Evolutionary conservation across 2,797 vertebrate genomes (phyloP), one percentile per base, ranked within the genome.

Genomic region (Tachyglossus aculeatus): DNA sequence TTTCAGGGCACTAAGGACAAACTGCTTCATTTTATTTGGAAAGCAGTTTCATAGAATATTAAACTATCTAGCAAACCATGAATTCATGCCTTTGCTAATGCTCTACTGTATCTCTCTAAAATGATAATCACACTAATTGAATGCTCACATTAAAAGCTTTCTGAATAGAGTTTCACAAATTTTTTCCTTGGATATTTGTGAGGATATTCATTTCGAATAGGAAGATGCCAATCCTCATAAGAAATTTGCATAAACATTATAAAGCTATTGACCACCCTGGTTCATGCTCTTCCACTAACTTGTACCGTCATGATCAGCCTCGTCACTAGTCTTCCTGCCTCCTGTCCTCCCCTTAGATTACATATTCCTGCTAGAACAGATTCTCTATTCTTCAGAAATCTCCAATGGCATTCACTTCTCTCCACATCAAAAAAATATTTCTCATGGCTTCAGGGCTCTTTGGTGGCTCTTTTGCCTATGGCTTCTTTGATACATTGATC

Each of bases 141-240:
- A 63, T 48, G 34, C 39, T 66, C 48, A 33, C 3, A 60, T 31
- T 31, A 37, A 24, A 34, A 61, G 3, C 36, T 72, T 24, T 19
- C 36, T 44, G 2, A 52, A 2, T 6, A 25, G 4, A 37, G 2
- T 40, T 80, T 57, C 16, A n/a, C n/a, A 64, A 73, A 53, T 61
- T 0, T 61, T 69, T 65, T 66, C 43, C 54, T 74, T 64, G 7
- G 29, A 15, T 60, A 48, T 37, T 24, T 33, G 52, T n/a, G 78
- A 59, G 67, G 67, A 76, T 13, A 78, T 54, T 9, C 2, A 39
- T 33, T 71, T n/a, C 61, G 65, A 36, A 53, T 53, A 21, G 70
- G 10, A 52, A 55, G 38, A 54, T 51, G 6, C 6, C 32, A 54
- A 36, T 70, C 18, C 9, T 1, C 32, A 36, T 25, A 36, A 25